Conservation (phyloP, 2,888 invertebrate genomes). For the Phragmatobia fuliginosa region DNA sequence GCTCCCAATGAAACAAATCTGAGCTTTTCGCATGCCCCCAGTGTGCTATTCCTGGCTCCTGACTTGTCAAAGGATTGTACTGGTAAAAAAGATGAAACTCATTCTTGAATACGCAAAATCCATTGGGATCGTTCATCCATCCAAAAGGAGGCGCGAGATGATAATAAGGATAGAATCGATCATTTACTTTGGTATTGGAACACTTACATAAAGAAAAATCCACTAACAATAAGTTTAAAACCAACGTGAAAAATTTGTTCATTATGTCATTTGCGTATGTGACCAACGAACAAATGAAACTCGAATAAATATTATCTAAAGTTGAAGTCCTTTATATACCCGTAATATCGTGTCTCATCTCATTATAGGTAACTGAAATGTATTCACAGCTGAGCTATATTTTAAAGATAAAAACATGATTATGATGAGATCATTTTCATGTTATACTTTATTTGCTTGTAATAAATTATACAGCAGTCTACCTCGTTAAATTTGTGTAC, state of each 20-base stretch:
- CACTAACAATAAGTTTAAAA: slow-evolving; percentile 48
- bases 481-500: too few relatives aligned
- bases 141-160: slow-evolving; percentile 72
- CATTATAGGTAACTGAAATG: too few relatives aligned
- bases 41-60: slow-evolving; percentile 69
- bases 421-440: too few relatives aligned
- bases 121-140: slow-evolving; percentile 87
- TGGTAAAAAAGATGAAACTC: slow-evolving; percentile 84
- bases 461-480: too few relatives aligned
- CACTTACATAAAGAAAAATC: slow-evolving; percentile 49
- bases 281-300: slow-evolving; percentile 22
- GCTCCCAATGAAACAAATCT: slow-evolving; percentile 80
- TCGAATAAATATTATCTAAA: slow-evolving; percentile 47
- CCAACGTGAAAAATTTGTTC: slow-evolving; percentile 34
- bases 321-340: slow-evolving; percentile 45
- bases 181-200: slow-evolving; percentile 39
- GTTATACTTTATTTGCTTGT: too few relatives aligned
- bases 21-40: slow-evolving; percentile 84
- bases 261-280: slow-evolving; percentile 8
- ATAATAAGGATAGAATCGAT: slow-evolving; percentile 66
- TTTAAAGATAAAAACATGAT: too few relatives aligned
- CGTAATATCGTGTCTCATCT: slow-evolving; percentile 32
- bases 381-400: too few relatives aligned
- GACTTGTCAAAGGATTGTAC: slow-evolving; percentile 74
- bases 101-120: slow-evolving; percentile 71